Evolutionary conservation across 2,113 vertebrate species (phyloP).

Genomic region (Tauraco erythrolophus): DNA sequence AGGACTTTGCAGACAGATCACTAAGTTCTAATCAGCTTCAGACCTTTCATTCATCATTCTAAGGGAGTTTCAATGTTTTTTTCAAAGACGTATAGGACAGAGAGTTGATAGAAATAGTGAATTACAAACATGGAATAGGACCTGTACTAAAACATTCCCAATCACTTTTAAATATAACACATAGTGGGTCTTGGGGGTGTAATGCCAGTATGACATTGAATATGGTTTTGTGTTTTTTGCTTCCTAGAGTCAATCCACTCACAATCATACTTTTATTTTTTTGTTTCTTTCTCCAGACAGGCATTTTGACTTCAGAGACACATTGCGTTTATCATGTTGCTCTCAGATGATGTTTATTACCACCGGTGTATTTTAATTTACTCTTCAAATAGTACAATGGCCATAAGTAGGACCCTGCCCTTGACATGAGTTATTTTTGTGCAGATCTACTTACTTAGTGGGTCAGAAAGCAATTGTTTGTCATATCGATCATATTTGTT

Average conservation of each 20-base stretch:
- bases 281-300: neutral
- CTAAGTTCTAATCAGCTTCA: neutral
- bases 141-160: neutral
- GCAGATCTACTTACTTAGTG: neutral
- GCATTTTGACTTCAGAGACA: neutral
- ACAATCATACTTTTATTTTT: neutral
- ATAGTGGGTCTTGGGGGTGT: neutral
- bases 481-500: neutral
- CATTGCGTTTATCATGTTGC: neutral
- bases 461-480: constrained; percentile 12
- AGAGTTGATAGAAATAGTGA: neutral
- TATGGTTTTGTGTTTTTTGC: neutral
- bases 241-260: neutral
- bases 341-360: neutral
- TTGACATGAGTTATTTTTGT: neutral
- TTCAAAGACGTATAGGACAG: neutral
- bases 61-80: neutral
- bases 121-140: neutral
- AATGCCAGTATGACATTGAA: neutral
- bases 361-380: neutral
- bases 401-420: neutral
- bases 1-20: neutral
- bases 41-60: neutral
- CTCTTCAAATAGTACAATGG: neutral
- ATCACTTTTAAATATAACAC: neutral